These are phyloP conservation scores for Bucorvus abyssinicus DNA, from an alignment of 2,797 vertebrate genomes.

Conservation along the genomic window DNA sequence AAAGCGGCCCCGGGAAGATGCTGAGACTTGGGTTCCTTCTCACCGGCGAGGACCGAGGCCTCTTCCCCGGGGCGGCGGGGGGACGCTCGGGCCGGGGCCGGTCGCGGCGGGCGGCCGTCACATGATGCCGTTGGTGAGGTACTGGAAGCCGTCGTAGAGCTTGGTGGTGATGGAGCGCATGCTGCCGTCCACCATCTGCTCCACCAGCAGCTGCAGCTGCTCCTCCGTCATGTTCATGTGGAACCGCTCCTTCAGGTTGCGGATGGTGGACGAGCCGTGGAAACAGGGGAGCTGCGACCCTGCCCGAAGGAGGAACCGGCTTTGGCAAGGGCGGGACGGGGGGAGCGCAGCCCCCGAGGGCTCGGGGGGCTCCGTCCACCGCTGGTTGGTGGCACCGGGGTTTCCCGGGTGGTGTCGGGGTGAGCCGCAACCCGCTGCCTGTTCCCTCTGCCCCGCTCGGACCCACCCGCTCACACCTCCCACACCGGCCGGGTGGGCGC, in stretches of 20 bases:
- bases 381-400: background rate
- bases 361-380: background rate
- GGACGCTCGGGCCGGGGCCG: too few relatives aligned
- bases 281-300: constrained; percentile 95
- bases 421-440: accelerated
- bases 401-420: background rate
- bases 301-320: background rate
- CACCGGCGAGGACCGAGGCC: accelerated
- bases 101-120: constrained; percentile 61
- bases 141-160: constrained; percentile 96
- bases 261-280: constrained; percentile 92
- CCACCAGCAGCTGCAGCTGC: constrained; percentile 91
- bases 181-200: constrained; percentile 93
- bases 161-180: constrained; percentile 95
- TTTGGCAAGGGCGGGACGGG: background rate
- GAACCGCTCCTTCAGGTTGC: constrained; percentile 92
- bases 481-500: accelerated
- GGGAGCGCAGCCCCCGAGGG: background rate
- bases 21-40: background rate
- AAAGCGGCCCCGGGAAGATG: background rate
- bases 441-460: background rate
- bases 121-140: constrained; percentile 99
- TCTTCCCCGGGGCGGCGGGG: background rate
- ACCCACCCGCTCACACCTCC: background rate
- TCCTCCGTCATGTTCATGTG: constrained; percentile 98